Evolutionary conservation across 2,797 vertebrate species (phyloP).

Genomic region (Zalophus californianus): DNA sequence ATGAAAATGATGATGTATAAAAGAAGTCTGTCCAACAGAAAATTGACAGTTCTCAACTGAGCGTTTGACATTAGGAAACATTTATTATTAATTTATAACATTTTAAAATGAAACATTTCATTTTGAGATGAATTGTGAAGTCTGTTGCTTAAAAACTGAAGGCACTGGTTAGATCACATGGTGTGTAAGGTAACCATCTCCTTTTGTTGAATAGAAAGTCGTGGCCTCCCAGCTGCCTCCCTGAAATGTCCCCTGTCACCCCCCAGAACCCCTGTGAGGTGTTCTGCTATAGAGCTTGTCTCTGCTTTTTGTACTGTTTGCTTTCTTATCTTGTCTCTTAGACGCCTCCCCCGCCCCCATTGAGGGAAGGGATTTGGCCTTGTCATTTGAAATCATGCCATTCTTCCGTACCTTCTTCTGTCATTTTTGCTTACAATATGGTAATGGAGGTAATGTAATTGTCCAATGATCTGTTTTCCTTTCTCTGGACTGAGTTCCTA

Average conservation of each 20-base stretch:
- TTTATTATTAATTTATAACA: not conserved
- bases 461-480: not conserved
- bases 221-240: not conserved
- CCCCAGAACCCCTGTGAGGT: not conserved
- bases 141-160: not conserved
- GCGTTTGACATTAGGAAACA: not conserved
- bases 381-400: not conserved
- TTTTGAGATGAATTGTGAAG: slow-evolving; percentile 6
- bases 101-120: slow-evolving; percentile 24
- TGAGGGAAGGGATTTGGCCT: not conserved
- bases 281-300: not conserved
- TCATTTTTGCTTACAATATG: not conserved
- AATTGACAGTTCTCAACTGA: not conserved
- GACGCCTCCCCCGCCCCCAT: not conserved
- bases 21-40: not conserved
- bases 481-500: not conserved
- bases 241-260: not conserved
- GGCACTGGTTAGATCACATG: not conserved
- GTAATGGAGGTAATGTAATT: not conserved
- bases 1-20: not conserved
- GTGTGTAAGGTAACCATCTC: not conserved
- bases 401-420: not conserved
- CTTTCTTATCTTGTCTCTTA: not conserved
- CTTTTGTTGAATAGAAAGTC: not conserved
- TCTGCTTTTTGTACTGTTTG: not conserved